Evolutionary conservation across 2,113 vertebrate genomes (phyloP).

Genomic region (Onychorhynchus coronatus): DNA sequence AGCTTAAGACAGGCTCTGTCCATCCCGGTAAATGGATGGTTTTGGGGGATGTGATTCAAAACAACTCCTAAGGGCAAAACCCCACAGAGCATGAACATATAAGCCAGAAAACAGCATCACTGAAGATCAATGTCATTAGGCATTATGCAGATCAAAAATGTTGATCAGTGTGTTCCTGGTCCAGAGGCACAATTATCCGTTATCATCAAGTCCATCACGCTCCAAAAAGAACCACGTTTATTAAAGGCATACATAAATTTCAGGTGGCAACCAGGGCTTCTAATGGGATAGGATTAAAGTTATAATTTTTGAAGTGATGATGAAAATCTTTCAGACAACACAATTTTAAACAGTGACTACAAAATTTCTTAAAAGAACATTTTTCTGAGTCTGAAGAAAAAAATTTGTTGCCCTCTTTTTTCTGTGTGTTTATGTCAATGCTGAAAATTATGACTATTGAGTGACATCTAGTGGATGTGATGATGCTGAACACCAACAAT

Average conservation of each 20-base stretch:
- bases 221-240: neutral
- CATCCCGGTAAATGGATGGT: neutral
- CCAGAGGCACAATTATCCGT: neutral
- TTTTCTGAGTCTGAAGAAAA: neutral
- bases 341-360: neutral
- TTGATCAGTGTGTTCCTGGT: neutral
- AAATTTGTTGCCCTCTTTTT: neutral
- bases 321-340: neutral
- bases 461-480: constrained; percentile 74
- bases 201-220: neutral
- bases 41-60: neutral
- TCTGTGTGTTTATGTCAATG: neutral
- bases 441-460: constrained; percentile 18
- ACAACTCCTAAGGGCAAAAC: neutral
- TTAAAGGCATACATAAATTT: too few species aligned
- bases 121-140: neutral
- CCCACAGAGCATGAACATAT: neutral
- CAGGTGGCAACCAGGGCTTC: neutral
- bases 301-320: neutral
- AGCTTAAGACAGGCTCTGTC: neutral
- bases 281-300: neutral
- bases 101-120: neutral
- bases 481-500: neutral
- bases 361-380: neutral
- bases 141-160: neutral